These are phyloP conservation scores for Drosophila percnosoma DNA, from an alignment of 2,888 invertebrate genomes.

Conservation along the genomic window DNA sequence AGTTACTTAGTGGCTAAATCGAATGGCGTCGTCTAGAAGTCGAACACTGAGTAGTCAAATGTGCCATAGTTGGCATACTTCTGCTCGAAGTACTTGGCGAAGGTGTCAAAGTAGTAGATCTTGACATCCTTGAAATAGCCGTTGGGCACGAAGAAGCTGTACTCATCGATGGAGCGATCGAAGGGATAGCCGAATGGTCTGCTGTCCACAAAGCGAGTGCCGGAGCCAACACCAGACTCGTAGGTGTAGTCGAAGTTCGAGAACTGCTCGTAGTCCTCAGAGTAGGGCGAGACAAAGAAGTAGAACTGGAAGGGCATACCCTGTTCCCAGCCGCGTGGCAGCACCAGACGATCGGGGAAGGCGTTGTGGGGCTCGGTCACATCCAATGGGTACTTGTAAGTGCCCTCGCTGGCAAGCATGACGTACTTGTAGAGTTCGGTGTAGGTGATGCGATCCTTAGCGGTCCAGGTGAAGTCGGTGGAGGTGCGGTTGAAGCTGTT, in stretches of 20 bases:
- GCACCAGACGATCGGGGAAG: slow-evolving; percentile 89
- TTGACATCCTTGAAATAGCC: slow-evolving; percentile 88
- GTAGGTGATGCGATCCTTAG: slow-evolving; percentile 88
- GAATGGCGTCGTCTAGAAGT: slow-evolving; percentile 45
- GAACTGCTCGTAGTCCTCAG: slow-evolving; percentile 85
- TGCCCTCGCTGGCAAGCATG: slow-evolving; percentile 86
- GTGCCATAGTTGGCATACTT: slow-evolving; percentile 76
- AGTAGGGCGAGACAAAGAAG: slow-evolving; percentile 87
- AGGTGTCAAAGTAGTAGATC: slow-evolving; percentile 87
- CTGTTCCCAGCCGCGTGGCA: slow-evolving; percentile 89
- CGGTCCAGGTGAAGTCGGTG: slow-evolving; percentile 88
- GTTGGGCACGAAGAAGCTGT: slow-evolving; percentile 88
- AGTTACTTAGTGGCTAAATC: slow-evolving; percentile 47
- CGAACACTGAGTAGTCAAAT: slow-evolving; percentile 73
- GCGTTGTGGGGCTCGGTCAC: slow-evolving; percentile 87
- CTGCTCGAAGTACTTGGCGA: slow-evolving; percentile 73
- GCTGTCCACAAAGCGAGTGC: slow-evolving; percentile 87
- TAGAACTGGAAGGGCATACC: slow-evolving; percentile 89
- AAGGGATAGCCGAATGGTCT: slow-evolving; percentile 91
- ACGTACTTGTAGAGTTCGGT: slow-evolving; percentile 88
- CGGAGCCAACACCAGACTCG: slow-evolving; percentile 86
- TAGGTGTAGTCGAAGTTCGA: slow-evolving; percentile 86
- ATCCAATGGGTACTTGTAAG: slow-evolving; percentile 86
- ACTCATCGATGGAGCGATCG: slow-evolving; percentile 88
- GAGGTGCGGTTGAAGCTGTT: slow-evolving; percentile 90